These are phyloP conservation scores for Galago senegalensis DNA, from an alignment of 2,797 vertebrate genomes.

Conservation along the genomic window DNA sequence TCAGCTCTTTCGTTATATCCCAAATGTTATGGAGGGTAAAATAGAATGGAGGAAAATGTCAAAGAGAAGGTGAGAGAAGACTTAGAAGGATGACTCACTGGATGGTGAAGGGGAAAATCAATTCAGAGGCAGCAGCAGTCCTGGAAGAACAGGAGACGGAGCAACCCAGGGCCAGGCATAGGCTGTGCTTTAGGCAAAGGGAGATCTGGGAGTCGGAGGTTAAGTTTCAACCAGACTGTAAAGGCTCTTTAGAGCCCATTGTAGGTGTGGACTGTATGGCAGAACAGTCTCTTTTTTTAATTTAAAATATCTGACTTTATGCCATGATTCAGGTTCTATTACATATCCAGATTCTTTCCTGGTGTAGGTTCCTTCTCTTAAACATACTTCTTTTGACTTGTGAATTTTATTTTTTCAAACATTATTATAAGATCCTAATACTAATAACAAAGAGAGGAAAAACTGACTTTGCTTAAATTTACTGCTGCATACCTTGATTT, in stretches of 20 bases:
- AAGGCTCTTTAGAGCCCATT: neutral
- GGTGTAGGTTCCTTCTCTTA: conserved; percentile 17
- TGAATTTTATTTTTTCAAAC: neutral
- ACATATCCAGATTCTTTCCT: conserved; percentile 9
- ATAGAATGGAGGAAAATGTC: neutral
- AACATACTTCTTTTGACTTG: conserved; percentile 5
- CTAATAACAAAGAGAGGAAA: conserved; percentile 9
- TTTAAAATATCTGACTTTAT: conserved; percentile 33
- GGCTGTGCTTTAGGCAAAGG: neutral
- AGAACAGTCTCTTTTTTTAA: neutral
- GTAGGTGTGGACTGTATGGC: neutral
- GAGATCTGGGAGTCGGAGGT: accelerated
- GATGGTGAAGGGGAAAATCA: neutral
- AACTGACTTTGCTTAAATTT: conserved; percentile 13
- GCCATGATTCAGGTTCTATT: neutral
- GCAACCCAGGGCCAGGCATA: neutral
- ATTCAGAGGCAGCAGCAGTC: neutral
- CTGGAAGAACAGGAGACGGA: neutral
- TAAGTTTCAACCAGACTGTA: neutral
- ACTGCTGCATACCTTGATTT: neutral
- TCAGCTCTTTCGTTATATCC: neutral
- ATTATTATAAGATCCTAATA: conserved; percentile 14
- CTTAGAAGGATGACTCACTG: neutral
- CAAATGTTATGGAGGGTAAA: neutral
- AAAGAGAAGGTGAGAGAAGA: neutral